Conservation (phyloP, 1,140 invertebrate genomes). For the Metopolophium dirhodum region DNA sequence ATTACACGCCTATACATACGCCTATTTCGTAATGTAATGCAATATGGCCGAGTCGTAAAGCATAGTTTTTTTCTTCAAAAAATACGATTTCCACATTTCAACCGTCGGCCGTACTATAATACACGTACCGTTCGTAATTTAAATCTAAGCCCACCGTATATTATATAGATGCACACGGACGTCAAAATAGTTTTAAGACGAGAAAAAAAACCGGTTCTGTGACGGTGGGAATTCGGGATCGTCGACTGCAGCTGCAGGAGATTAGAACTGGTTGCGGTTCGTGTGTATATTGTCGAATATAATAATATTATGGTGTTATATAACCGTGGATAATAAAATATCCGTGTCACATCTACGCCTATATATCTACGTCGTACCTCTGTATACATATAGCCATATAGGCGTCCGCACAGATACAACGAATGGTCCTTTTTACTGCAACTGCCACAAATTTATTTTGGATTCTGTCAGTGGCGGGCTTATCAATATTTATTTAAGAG, state of each 20-base stretch:
- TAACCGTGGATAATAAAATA: neutral
- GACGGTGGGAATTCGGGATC: neutral
- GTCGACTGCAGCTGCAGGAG: neutral
- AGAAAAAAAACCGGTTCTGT: neutral
- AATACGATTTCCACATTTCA: neutral
- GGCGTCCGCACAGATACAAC: too few relatives aligned
- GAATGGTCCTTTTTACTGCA: too few relatives aligned
- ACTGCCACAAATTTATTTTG: too few relatives aligned
- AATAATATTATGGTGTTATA: neutral
- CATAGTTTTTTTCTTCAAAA: neutral
- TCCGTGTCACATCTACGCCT: neutral
- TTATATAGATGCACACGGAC: neutral
- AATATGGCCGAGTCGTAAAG: neutral
- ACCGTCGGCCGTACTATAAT: too few relatives aligned
- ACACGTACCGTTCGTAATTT: neutral
- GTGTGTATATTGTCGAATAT: neutral
- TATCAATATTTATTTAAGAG: too few relatives aligned
- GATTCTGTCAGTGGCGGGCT: too few relatives aligned
- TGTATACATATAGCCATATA: too few relatives aligned
- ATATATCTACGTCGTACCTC: too few relatives aligned
- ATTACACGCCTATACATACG: neutral
- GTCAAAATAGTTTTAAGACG: neutral
- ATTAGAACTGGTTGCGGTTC: neutral
- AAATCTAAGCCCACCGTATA: neutral
- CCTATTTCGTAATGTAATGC: neutral